These are phyloP conservation scores for Pagetopsis macropterus DNA, from an alignment of 2,797 vertebrate species.

Conservation along the genomic window DNA sequence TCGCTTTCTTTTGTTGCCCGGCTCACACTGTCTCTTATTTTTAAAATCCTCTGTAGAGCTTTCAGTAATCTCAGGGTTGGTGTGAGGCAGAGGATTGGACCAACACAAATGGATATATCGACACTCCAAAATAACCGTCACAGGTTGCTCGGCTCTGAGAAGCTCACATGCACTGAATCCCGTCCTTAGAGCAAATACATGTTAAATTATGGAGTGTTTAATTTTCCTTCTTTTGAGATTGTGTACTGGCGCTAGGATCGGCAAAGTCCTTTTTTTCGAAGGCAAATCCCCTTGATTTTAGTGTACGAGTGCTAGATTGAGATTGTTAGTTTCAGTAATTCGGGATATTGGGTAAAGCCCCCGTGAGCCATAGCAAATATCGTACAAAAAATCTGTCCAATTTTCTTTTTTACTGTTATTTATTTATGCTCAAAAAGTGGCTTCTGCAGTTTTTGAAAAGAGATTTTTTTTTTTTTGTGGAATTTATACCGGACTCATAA, in stretches of 20 bases:
- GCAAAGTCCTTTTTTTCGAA: too few species aligned
- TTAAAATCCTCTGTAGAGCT: constrained; percentile 20
- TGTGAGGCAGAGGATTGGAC: constrained; percentile 25
- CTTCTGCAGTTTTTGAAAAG: constrained; percentile 51
- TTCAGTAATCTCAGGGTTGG: constrained; percentile 36
- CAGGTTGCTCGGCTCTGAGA: neutral
- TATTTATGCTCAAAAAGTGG: constrained; percentile 73
- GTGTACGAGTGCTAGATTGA: neutral
- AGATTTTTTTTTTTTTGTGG: constrained; percentile 35
- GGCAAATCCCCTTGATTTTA: neutral
- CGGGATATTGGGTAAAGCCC: constrained; percentile 33
- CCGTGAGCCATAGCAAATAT: constrained; percentile 67
- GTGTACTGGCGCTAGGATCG: too few species aligned
- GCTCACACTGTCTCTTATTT: constrained; percentile 30
- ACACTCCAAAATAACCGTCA: neutral
- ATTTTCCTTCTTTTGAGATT: constrained; percentile 3
- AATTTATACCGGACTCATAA: constrained; percentile 41
- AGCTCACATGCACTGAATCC: constrained; percentile 10
- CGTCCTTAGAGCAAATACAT: neutral
- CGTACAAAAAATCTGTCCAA: constrained; percentile 47
- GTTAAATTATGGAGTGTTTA: constrained; percentile 24
- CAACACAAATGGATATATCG: neutral
- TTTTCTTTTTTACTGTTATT: constrained; percentile 62
- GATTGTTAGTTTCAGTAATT: constrained; percentile 17
- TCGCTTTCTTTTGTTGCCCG: constrained; percentile 24